Conservation (phyloP, 1,140 invertebrate genomes). For the Nebria ingens region DNA sequence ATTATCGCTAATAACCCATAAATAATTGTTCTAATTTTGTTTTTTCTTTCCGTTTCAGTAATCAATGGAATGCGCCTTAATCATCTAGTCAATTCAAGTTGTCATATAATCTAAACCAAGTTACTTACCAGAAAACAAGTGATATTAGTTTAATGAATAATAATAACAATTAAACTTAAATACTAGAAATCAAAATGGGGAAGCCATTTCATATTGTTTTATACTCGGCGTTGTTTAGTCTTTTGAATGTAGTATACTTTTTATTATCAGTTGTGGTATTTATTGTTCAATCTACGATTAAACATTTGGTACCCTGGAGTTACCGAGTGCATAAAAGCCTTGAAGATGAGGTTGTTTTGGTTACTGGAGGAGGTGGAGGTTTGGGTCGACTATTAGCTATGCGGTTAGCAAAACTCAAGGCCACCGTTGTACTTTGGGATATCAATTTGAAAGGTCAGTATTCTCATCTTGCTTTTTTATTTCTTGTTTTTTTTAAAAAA, state of each 20-base stretch:
- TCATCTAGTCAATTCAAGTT: background rate
- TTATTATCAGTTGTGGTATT: constrained; percentile 44
- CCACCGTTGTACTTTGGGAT: constrained; percentile 80
- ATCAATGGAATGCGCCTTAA: no score
- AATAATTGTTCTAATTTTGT: no score
- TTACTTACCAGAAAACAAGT: background rate
- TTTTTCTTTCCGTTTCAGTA: no score
- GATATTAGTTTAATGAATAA: background rate
- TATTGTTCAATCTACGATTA: constrained; percentile 31
- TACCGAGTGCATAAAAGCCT: constrained; percentile 47
- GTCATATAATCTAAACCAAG: background rate
- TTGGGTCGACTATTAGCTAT: constrained; percentile 75
- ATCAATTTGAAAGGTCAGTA: constrained; percentile 71
- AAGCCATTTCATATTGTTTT: background rate
- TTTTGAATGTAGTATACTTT: constrained; percentile 30
- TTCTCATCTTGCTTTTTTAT: no score
- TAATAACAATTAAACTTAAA: background rate
- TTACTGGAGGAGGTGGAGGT: constrained; percentile 84
- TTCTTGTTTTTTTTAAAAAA: no score
- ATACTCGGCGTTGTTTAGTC: background rate
- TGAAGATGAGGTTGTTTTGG: constrained; percentile 62
- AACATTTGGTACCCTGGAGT: constrained; percentile 32
- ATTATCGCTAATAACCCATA: no score
- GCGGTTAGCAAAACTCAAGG: constrained; percentile 66
- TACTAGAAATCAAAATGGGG: background rate